Base-by-base conservation (phyloP, 2,797 vertebrate species). In the Acanthis flammea region DNA sequence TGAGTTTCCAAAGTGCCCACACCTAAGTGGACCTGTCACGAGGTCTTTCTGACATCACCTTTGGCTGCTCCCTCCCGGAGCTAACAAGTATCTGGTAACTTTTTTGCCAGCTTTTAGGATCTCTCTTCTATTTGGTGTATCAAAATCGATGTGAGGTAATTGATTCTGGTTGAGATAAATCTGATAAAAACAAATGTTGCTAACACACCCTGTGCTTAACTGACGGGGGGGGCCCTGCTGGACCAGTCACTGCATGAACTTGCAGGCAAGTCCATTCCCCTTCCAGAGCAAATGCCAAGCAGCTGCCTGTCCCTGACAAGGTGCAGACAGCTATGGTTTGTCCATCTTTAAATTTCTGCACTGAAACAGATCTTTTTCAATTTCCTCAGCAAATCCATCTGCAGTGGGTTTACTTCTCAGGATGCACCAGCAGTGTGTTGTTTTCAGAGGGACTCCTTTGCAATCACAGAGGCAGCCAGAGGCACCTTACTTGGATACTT, bases 191-290 rank as follows among this genome's bases (percentile, higher is more conserved):
- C 21, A 45, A 58, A 33, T 10, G 47, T 23, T 65, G 35, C 7
- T 3, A 27, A 24, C 51, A 77, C 25, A 60, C 22, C 25, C 66
- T n/a, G 41, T 65, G 33, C 31, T 58, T 53, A 47, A 53, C 25
- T 71, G 51, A 21, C 13, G 10, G 19, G 28, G 19, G 28, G n/a
- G 44, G 37, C 44, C 33, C 25, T 53, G 72, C 39, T 0, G 1
- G 47, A 47, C 39, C 0, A 0, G 66, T 50, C 37, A 9, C 22
- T 2, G 2, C 62, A 39, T 33, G 68, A 28, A 17, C 41, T 41
- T 0, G 0, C n/a, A 31, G 60, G 47, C 51, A 70, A 47, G 28
- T 35, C 44, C 28, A 0, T 41, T 42, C 35, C 31, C 11, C 19
- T 62, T 50, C n/a, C 54, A 61, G 60, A 22, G 11, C 7, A 31